A percentile compares a stretch with the other conserved stretches of the same genome.
Evolutionary conservation across 2,888 invertebrate species (phyloP).

Genomic region (Panzeria rudis): DNA sequence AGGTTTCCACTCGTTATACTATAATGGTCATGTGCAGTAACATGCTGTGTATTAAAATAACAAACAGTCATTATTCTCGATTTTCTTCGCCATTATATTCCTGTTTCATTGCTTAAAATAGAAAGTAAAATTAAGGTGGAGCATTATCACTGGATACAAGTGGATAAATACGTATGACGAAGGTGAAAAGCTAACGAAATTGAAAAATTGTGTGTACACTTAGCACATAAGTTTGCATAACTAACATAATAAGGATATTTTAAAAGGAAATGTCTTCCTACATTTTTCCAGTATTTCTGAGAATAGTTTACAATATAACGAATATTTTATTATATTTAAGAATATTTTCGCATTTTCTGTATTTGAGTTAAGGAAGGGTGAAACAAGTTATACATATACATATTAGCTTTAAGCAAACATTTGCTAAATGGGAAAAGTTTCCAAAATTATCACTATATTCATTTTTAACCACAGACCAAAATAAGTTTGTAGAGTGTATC

Average conservation of each 20-base stretch:
- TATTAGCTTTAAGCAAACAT: not conserved
- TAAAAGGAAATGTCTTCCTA: not conserved
- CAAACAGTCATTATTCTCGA: conserved; percentile 29
- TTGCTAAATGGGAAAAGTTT: not conserved
- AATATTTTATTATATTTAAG: not conserved
- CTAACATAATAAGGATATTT: not conserved
- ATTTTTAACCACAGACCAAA: too few species aligned
- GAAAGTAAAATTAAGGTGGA: conserved; percentile 39
- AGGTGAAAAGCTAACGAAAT: not conserved
- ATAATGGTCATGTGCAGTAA: conserved; percentile 24
- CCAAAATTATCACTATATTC: not conserved
- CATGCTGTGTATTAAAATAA: conserved; percentile 11
- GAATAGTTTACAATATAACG: too few species aligned
- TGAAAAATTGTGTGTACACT: conserved; percentile 28
- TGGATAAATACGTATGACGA: not conserved
- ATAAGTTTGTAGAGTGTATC: too few species aligned
- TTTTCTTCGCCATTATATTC: conserved; percentile 20
- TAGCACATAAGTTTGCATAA: not conserved
- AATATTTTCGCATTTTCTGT: not conserved
- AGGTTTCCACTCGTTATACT: conserved; percentile 10
- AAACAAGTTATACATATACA: not conserved
- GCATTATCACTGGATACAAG: conserved; percentile 5
- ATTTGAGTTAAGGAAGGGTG: not conserved
- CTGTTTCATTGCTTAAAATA: conserved; percentile 14
- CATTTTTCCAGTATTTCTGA: not conserved